Conservation (phyloP, 1,140 invertebrate species). For the Micrasema longulum region DNA sequence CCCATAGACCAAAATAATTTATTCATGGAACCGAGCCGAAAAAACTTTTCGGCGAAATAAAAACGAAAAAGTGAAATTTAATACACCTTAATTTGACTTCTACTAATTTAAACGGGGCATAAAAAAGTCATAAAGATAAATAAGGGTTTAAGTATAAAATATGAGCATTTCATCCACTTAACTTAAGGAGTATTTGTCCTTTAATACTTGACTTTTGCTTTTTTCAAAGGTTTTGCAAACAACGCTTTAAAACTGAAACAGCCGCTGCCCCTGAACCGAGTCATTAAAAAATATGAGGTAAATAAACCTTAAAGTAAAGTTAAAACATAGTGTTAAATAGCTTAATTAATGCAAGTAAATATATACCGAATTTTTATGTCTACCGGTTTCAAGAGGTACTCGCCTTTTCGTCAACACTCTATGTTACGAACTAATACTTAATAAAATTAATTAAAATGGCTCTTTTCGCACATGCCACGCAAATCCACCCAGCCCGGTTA, state of each 20-base stretch:
- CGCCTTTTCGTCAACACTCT: no score
- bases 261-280: no score
- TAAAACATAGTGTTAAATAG: no score
- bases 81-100: constrained; percentile 19
- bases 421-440: no score
- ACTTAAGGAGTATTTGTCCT: background rate
- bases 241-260: background rate
- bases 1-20: constrained; percentile 4
- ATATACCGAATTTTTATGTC: no score
- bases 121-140: constrained; percentile 31
- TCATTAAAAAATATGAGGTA: no score
- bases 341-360: no score
- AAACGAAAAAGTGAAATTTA: constrained; percentile 28
- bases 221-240: background rate
- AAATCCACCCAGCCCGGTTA: no score
- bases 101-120: constrained; percentile 25
- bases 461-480: no score
- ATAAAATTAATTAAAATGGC: no score
- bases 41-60: constrained; percentile 1
- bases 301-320: no score
- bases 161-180: constrained; percentile 17
- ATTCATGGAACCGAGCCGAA: constrained; percentile 13
- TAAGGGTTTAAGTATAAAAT: constrained; percentile 10
- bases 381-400: no score
- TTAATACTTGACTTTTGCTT: background rate